These are phyloP conservation scores for Heliconius erato DNA, from an alignment of 2,888 invertebrate species.

Conservation along the genomic window DNA sequence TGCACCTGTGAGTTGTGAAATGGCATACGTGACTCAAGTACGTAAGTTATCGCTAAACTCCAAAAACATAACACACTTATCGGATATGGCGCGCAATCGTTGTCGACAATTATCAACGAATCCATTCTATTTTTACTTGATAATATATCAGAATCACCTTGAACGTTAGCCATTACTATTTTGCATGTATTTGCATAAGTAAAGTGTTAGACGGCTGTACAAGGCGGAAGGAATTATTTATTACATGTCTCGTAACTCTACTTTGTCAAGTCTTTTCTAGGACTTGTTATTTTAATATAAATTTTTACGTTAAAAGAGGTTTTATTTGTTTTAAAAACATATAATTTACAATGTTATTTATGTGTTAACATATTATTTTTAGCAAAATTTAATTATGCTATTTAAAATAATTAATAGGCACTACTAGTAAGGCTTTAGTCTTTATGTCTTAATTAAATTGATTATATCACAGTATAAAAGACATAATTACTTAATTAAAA, in stretches of 20 bases:
- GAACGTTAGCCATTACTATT: slow-evolving; percentile 60
- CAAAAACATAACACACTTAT: slow-evolving; percentile 77
- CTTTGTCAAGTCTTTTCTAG: slow-evolving; percentile 31
- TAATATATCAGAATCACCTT: slow-evolving; percentile 74
- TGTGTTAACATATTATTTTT: not conserved
- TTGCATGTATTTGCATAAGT: slow-evolving; percentile 55
- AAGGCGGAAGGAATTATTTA: slow-evolving; percentile 47
- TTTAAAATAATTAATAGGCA: not conserved
- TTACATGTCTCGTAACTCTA: slow-evolving; percentile 38
- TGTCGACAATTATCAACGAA: slow-evolving; percentile 63
- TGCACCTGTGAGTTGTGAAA: slow-evolving; percentile 67
- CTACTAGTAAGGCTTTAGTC: not conserved
- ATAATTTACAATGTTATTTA: not conserved
- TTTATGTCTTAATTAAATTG: not conserved
- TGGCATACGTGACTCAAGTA: slow-evolving; percentile 82
- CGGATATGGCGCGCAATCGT: slow-evolving; percentile 75
- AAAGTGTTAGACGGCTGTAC: slow-evolving; percentile 46
- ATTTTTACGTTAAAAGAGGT: not conserved
- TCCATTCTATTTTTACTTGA: slow-evolving; percentile 69
- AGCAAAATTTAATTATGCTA: not conserved
- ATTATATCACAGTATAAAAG: not conserved
- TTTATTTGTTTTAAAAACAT: slow-evolving; percentile 22
- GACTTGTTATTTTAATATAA: not conserved
- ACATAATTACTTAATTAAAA: slow-evolving; percentile 3
- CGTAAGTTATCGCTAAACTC: slow-evolving; percentile 71